Evolutionary conservation across 2,797 vertebrate species (phyloP), one percentile per base, ranked within the genome.

Genomic region (Kryptopterus vitreolus): DNA sequence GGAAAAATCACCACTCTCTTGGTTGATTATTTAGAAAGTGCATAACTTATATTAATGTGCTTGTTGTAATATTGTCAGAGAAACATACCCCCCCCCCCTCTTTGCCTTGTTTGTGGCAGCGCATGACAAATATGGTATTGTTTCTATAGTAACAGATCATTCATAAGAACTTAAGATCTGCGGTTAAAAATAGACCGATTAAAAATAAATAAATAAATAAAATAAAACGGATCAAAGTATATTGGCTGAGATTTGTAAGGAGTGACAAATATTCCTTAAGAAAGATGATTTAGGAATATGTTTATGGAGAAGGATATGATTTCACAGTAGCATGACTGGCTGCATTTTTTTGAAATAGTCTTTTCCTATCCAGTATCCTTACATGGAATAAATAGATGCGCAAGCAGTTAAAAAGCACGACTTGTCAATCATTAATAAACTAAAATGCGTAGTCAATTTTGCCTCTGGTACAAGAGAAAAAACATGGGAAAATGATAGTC

Each of bases 81-180:
- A 43, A 43, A n/a, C n/a, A n/a, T n/a, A n/a, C n/a, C n/a, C n/a
- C n/a, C n/a, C 38, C 38, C 8, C 8, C 38, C 10, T 10, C 38
- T 10, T 43, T 43, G 38, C 38, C 38, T 0, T 43, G 38, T 43
- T 43, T 43, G 38, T 43, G 38, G 38, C 38, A 10, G 38, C 38
- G 10, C 38, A 43, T 43, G 38, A 43, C 38, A 43, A 43, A 43
- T 69, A 68, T 10, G 8, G 16, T 69, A 29, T 29, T 9, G 4
- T 70, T 70, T 70, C 50, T 35, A n/a, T 72, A 72, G 69, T n/a
- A 72, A 33, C 26, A 53, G 20, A 11, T 35, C 4, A 35, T 35
- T 33, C 50, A 71, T 12, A 48, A 68, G n/a, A 68, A 69, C 24
- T 48, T 68, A 24, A 43, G 7, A 48, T 53, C 2, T 2, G 4